Conservation (phyloP, 2,797 vertebrate species). For the Hirundo rustica region DNA sequence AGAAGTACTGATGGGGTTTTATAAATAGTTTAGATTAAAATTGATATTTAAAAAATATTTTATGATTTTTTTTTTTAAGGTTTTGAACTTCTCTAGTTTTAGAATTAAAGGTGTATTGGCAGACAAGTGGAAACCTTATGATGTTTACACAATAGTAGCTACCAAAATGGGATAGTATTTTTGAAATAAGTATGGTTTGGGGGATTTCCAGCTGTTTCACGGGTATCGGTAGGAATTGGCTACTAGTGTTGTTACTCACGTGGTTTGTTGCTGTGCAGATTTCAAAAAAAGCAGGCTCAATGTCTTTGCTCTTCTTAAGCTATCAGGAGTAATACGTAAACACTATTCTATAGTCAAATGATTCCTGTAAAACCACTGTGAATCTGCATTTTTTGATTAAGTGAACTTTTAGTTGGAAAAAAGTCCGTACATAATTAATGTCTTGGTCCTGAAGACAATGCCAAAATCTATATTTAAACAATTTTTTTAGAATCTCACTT, state of each 20-base stretch:
- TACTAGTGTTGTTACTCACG: not conserved
- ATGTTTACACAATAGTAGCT: not conserved
- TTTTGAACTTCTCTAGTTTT: not conserved
- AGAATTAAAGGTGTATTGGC: not conserved
- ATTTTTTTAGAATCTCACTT: not conserved
- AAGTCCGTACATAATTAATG: not conserved
- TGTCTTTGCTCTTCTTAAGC: not conserved
- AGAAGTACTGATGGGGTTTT: not conserved
- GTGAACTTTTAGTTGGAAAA: not conserved
- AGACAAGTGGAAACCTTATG: not conserved
- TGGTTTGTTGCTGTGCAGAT: not conserved
- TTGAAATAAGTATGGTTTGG: not conserved
- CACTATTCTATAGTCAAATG: not conserved
- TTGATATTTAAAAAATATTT: too few species aligned
- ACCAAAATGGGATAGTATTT: not conserved
- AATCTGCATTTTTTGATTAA: not conserved
- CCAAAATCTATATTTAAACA: not conserved
- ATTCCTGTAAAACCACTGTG: not conserved
- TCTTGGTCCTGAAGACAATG: not conserved
- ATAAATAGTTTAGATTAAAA: fast-evolving
- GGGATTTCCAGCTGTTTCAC: not conserved
- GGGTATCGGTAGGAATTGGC: not conserved
- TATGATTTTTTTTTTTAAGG: not conserved
- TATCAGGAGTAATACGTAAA: not conserved
- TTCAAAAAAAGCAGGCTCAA: not conserved